Conservation (phyloP, 2,797 vertebrate species). For the Eospalax fontanierii region DNA sequence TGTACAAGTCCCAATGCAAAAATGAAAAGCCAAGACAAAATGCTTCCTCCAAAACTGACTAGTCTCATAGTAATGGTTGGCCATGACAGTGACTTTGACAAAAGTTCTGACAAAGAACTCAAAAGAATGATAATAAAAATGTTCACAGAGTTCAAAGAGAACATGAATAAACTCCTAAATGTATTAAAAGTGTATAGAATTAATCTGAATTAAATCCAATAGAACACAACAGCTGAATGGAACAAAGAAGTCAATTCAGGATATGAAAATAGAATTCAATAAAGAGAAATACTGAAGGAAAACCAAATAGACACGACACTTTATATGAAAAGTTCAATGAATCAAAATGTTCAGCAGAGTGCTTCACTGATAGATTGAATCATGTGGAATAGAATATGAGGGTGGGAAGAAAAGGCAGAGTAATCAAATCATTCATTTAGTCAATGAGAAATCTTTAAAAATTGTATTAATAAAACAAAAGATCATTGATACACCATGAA, state of each 20-base stretch:
- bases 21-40: not conserved
- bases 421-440: not conserved
- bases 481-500: not conserved
- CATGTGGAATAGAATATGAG: not conserved
- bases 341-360: not conserved
- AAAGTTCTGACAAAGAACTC: not conserved
- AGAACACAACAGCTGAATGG: not conserved
- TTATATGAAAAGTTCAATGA: not conserved
- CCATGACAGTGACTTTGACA: not conserved
- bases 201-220: not conserved
- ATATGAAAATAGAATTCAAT: not conserved
- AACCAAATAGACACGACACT: not conserved
- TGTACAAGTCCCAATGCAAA: not conserved
- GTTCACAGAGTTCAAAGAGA: not conserved
- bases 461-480: not conserved
- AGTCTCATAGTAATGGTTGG: not conserved
- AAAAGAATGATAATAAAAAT: not conserved
- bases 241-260: not conserved
- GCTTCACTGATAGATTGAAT: not conserved
- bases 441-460: not conserved
- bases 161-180: not conserved
- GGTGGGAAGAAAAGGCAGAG: not conserved
- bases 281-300: not conserved
- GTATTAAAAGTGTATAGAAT: not conserved
- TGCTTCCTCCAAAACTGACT: not conserved